Evolutionary conservation across 2,113 vertebrate genomes (phyloP).

Genomic region (Nymphicus hollandicus): DNA sequence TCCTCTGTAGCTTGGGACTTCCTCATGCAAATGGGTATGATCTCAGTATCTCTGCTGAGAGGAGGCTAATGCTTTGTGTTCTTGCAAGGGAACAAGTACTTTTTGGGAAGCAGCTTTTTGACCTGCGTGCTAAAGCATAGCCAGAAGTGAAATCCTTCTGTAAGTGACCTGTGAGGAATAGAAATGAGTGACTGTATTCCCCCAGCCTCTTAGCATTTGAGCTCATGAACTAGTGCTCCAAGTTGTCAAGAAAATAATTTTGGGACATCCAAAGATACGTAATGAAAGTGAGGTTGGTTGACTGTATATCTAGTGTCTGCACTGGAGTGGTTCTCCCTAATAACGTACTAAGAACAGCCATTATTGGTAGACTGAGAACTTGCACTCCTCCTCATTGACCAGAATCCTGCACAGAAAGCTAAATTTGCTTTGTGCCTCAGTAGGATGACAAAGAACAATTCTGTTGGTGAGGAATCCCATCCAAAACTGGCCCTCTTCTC

Average conservation of each 20-base stretch:
- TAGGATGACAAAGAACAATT: not conserved
- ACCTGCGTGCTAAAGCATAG: not conserved
- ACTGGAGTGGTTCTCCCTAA: not conserved
- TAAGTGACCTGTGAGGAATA: not conserved
- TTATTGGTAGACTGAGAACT: not conserved
- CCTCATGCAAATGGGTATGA: not conserved
- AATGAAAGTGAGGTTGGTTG: not conserved
- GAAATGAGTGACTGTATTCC: not conserved
- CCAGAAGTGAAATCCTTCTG: not conserved
- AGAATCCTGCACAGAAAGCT: not conserved
- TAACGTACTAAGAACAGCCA: not conserved
- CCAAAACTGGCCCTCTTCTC: rapidly evolving
- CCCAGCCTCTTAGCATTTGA: not conserved
- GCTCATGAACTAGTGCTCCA: not conserved
- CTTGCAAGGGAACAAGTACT: not conserved
- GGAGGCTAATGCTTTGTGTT: not conserved
- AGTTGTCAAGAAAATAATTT: not conserved
- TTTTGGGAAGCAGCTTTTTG: not conserved
- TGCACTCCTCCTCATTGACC: not conserved
- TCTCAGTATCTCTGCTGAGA: not conserved
- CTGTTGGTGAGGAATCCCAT: not conserved
- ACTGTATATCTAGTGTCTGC: not conserved
- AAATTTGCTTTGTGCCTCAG: not conserved
- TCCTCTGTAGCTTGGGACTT: not conserved
- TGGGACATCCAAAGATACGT: not conserved